Evolutionary conservation across 2,113 vertebrate genomes (phyloP), one percentile per base, ranked within the genome.

Genomic region (Sylvia atricapilla): DNA sequence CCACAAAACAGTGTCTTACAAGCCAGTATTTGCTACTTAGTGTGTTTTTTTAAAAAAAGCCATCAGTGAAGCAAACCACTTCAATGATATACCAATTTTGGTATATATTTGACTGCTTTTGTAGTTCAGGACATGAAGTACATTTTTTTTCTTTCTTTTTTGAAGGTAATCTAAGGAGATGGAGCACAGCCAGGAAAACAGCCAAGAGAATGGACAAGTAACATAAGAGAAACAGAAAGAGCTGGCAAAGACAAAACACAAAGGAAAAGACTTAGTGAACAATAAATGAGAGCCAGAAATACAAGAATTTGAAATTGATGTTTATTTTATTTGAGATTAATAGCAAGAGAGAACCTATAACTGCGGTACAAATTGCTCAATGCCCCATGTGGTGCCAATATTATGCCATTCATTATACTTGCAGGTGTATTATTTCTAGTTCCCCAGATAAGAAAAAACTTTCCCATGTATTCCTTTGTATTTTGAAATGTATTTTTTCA

Each of bases 391-490:
- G 49, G 92, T 97, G 97, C 97, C 97, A 98, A 95, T 95, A 97
- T 97, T 97, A 96, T 97, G 96, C 97, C 96, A 97, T 96, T 97
- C 96, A 96, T 98, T 97, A 96, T 96, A 88, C 80, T 95, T 97
- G 96, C 98, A 98, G 97, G 98, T 98, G 97, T 98, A 97, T 98
- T 98, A 97, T 98, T 98, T 97, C 97, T 98, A 97, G 96, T 87
- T 96, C 93, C 97, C 96, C 55, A 94, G 97, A 96, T 97, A 89
- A 97, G 96, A 97, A 95, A 95, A 93, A 93, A 68, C 58, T 87
- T 97, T 96, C 97, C 89, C 95, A 95, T 94, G 90, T 97, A 97
- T 97, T 98, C 95, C 94, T 97, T 92, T 96, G 90, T 96, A 95
- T 96, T 98, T 97, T 96, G 97, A 98, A 96, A 95, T 91, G 93